Evolutionary conservation across 1,140 invertebrate genomes (phyloP), one percentile per base, ranked within the genome.

Genomic region (Drosophila carrolli): DNA sequence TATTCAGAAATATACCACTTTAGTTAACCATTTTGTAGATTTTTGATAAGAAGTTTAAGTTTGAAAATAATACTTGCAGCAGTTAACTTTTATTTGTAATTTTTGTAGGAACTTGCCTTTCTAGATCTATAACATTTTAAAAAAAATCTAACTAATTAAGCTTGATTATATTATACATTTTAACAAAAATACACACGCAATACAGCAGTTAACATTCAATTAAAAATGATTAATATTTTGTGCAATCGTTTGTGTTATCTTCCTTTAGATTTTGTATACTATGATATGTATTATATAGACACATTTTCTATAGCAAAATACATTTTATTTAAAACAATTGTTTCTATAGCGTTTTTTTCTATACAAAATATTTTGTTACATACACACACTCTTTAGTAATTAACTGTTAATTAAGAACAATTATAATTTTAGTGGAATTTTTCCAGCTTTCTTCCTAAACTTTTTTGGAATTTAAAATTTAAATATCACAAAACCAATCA

Each of bases 141-240:
- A 23, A 23, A 23, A n/a, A 40, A 40, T 6, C 7, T 0, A 32
- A 32, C 5, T 32, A 32, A 32, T 32, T 32, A 32, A 32, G 7
- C 0, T 1, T 32, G 5, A 2, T 32, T 32, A 8, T 32, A 32
- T 32, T 1, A 32, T 32, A 32, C 1, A 8, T 1, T 8, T 32
- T 32, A 6, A 32, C 1, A 32, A 32, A 32, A 32, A 32, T 32
- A 32, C 5, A 37, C 48, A 54, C 40, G n/a, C 38, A 13, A 59
- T 23, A 46, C 29, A 38, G 13, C 32, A 75, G 56, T 47, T 77
- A 71, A 35, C 5, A 35, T 59, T 59, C 19, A 62, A 59, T 62
- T 62, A 59, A 43, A 16, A 35, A 14, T 60, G 40, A 43, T 62
- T 58, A 8, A 32, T 32, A 41, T 5, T 27, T 54, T 27, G 3